Conservation (phyloP, 2,888 invertebrate genomes). For the Tenthredo scrophulariae region DNA sequence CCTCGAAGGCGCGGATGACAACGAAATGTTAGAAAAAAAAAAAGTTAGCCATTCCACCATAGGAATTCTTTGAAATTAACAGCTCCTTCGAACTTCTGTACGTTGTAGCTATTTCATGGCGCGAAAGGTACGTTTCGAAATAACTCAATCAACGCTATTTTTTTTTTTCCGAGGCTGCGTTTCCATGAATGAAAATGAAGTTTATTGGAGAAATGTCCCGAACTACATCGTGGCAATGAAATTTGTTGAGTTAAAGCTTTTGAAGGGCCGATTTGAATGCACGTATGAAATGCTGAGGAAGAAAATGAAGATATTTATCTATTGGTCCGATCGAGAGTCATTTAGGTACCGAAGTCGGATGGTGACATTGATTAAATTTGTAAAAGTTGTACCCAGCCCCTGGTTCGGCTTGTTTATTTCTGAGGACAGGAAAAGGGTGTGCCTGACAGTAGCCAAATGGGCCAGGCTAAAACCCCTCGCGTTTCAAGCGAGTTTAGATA, state of each 20-base stretch:
- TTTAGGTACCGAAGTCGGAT: slow-evolving; percentile 53
- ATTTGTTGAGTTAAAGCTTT: too few relatives aligned
- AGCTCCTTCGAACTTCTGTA: not conserved
- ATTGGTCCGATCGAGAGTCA: slow-evolving; percentile 50
- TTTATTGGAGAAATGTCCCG: not conserved
- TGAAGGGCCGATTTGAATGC: too few relatives aligned
- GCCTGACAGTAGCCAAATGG: slow-evolving; percentile 73
- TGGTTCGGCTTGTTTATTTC: slow-evolving; percentile 48
- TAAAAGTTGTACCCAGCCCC: slow-evolving; percentile 20
- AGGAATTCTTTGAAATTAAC: slow-evolving; percentile 22
- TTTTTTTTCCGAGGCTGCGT: not conserved
- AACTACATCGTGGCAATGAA: not conserved
- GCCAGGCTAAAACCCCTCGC: slow-evolving; percentile 57
- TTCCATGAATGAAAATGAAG: not conserved
- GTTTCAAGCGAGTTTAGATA: slow-evolving; percentile 63
- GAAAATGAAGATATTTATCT: slow-evolving; percentile 47
- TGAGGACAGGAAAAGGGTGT: slow-evolving; percentile 68
- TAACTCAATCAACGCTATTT: not conserved
- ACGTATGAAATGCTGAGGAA: not conserved
- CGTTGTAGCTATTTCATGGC: not conserved
- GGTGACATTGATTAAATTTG: slow-evolving; percentile 54
- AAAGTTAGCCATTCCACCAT: not conserved
- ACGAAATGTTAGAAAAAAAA: not conserved
- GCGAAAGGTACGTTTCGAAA: not conserved
- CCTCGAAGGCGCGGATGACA: not conserved